Base-by-base conservation (phyloP, 2,113 vertebrate species). In the Dissostichus mawsoni region DNA sequence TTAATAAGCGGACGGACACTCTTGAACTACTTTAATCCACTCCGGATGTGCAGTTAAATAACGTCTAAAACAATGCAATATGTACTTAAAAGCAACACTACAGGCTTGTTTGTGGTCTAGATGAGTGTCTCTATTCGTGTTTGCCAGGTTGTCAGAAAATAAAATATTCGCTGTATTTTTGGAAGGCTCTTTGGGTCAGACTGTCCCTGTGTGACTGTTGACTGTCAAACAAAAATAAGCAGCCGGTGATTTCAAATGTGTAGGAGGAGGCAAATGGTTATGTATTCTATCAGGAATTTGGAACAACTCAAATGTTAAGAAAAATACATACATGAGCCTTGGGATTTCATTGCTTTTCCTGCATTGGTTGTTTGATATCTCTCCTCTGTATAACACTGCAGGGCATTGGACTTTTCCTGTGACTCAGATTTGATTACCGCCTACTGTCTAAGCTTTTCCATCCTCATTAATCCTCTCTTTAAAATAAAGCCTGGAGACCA, bases 201-300 rank as follows among this genome's bases (percentile, higher is more conserved):
- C 47, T 68, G 57, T 44, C 64, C 44, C 3, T 4, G 47, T 68
- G 63, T 18, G 55, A n/a, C 44, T 29, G 1, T 59, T 74, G 56
- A 18, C 45, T 58, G 23, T 73, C 64, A 23, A 61, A 51, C 64
- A 29, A 57, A 83, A 68, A 71, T 62, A 76, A 74, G 72, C 68
- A 81, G 81, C 69, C 57, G 64, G 58, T 70, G 72, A 59, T 17
- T 73, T 81, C 47, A 72, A 9, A 23, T 67, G 68, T 77, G 70
- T 77, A 47, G 63, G 72, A 29, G 64, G 79, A 65, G 23, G 29
- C 63, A 67, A 36, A 75, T 56, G 55, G 20, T 13, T 36, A 23
- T 55, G 11, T 55, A 17, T 47, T 68, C 5, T 64, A 41, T 77
- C 47, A 62, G 58, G 50, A 61, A 53, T 74, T 71, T 61, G 23